Evolutionary conservation across 1,140 invertebrate species (phyloP).

Genomic region (Cydia strobilella): DNA sequence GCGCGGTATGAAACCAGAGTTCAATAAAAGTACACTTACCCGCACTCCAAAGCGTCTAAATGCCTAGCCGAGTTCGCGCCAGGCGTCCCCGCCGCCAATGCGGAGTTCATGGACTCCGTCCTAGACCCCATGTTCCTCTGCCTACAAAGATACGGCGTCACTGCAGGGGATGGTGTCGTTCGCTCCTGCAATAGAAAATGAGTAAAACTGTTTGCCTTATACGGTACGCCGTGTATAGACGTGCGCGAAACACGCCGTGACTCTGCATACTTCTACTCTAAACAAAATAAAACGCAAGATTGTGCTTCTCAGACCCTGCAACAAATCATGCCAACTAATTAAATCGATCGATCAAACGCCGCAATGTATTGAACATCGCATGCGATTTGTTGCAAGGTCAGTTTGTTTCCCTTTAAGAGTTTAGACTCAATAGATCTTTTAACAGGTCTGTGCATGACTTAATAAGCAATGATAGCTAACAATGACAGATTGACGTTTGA

Average conservation of each 20-base stretch:
- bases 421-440: background rate
- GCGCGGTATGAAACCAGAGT: background rate
- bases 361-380: too few species aligned
- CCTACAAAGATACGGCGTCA: slow-evolving; percentile 89
- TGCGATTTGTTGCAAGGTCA: too few species aligned
- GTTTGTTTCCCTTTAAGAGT: too few species aligned
- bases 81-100: slow-evolving; percentile 44
- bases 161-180: slow-evolving; percentile 87
- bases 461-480: background rate
- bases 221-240: background rate
- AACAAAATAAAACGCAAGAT: too few species aligned
- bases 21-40: slow-evolving; percentile 51
- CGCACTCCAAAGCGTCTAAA: slow-evolving; percentile 72
- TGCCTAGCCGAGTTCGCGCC: slow-evolving; percentile 52
- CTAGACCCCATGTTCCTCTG: slow-evolving; percentile 83
- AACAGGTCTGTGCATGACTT: background rate
- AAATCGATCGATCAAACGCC: too few species aligned
- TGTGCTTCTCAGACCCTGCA: too few species aligned
- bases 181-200: slow-evolving; percentile 80
- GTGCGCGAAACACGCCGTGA: background rate
- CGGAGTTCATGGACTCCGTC: slow-evolving; percentile 62
- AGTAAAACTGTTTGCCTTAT: background rate
- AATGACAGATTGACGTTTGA: background rate
- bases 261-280: too few species aligned
- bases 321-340: too few species aligned